These are phyloP conservation scores for Hydrozoanthus gracilis DNA, from an alignment of 92 coral and sea anemone species.

Conservation along the genomic window DNA sequence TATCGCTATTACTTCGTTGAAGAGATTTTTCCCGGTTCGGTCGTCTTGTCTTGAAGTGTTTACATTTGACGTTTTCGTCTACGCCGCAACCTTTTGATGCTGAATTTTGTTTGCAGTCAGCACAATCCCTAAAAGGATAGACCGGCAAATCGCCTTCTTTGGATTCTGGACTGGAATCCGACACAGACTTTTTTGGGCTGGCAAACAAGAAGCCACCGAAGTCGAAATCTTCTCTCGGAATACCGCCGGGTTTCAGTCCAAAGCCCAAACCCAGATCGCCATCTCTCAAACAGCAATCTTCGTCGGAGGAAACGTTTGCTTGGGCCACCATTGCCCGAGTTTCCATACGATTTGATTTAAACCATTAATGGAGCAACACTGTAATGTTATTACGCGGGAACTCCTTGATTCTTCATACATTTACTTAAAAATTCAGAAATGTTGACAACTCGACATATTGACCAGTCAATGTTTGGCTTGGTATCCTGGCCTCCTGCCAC, in stretches of 20 bases:
- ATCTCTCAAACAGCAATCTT: conserved; percentile 48
- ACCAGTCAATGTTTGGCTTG: background rate
- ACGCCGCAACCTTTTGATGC: background rate
- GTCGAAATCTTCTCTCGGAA: conserved; percentile 61
- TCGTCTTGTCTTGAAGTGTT: background rate
- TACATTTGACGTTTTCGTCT: background rate
- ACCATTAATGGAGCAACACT: background rate
- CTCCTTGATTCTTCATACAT: background rate
- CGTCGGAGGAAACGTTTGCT: conserved; percentile 59
- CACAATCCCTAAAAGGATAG: background rate
- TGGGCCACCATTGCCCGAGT: conserved; percentile 44
- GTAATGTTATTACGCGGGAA: background rate
- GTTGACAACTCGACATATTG: conserved; percentile 31
- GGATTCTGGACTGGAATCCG: conserved; percentile 34
- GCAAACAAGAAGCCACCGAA: conserved; percentile 43
- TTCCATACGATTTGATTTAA: conserved; percentile 44
- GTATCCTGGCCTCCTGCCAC: conserved; percentile 31
- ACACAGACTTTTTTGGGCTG: conserved; percentile 30
- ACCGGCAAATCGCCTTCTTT: background rate
- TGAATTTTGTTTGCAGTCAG: conserved; percentile 16
- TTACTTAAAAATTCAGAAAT: conserved; percentile 9
- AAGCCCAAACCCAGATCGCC: conserved; percentile 86
- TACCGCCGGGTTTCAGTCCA: conserved; percentile 86
- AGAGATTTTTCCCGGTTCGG: conserved; percentile 21
- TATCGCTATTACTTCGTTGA: conserved; percentile 68